Conservation (phyloP, 2,888 invertebrate species). For the Hemaris fuciformis region DNA sequence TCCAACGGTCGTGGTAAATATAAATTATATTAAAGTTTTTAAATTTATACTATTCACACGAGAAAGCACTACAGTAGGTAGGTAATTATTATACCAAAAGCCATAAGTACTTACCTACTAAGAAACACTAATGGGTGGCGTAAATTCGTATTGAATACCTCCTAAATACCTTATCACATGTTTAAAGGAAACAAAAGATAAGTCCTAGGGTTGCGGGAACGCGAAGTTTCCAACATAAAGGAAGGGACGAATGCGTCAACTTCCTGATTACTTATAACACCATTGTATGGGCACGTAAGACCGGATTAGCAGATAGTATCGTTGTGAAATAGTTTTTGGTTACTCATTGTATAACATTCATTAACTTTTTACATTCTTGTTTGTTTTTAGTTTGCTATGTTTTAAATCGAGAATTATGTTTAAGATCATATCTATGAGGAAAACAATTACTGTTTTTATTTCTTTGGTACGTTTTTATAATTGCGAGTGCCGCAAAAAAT, state of each 20-base stretch:
- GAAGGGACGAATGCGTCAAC: slow-evolving; percentile 64
- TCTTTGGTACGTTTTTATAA: background rate
- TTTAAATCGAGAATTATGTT: background rate
- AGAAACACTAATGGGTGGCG: background rate
- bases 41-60: background rate
- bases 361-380: background rate
- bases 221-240: slow-evolving; percentile 45
- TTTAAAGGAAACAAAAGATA: slow-evolving; percentile 57
- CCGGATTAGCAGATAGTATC: slow-evolving; percentile 57
- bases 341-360: background rate
- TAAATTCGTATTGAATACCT: background rate
- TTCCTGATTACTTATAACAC: slow-evolving; percentile 53
- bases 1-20: too few relatives aligned
- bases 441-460: background rate
- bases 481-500: background rate
- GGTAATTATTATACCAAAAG: background rate
- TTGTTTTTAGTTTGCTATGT: background rate
- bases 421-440: background rate
- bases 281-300: slow-evolving; percentile 46
- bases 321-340: slow-evolving; percentile 36
- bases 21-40: too few relatives aligned
- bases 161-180: slow-evolving; percentile 34
- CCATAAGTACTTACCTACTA: background rate
- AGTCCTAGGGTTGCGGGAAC: slow-evolving; percentile 42
- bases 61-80: background rate